Conservation (phyloP, 1,140 invertebrate genomes). For the Eulimnadia texana region DNA sequence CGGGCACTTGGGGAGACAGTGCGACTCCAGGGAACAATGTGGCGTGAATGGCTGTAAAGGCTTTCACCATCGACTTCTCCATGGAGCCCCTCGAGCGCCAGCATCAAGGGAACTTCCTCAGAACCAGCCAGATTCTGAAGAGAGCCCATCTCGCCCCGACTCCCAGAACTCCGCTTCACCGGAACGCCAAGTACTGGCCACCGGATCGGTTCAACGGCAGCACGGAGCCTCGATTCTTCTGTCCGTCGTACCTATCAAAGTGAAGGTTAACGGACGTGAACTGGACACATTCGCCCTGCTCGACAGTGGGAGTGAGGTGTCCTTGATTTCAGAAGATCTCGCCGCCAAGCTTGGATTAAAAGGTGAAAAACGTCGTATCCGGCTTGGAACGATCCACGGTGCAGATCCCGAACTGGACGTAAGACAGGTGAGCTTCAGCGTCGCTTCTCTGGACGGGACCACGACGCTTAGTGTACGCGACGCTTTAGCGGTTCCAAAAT, state of each 20-base stretch:
- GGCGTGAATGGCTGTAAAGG: background rate
- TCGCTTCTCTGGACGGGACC: background rate
- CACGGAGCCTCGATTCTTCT: background rate
- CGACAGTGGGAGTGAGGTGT: background rate
- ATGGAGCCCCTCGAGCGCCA: background rate
- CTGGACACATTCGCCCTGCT: background rate
- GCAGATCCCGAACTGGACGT: background rate
- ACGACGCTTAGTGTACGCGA: background rate
- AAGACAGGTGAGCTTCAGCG: background rate
- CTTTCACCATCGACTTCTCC: constrained; percentile 1
- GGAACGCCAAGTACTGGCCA: background rate
- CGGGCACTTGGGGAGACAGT: background rate
- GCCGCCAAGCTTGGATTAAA: background rate
- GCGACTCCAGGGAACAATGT: background rate
- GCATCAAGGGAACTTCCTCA: background rate
- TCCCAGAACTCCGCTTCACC: background rate
- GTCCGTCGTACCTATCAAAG: background rate
- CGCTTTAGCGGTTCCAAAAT: background rate
- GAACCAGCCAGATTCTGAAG: background rate
- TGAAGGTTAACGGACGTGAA: background rate
- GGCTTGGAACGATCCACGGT: constrained; percentile 3
- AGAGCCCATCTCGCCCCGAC: background rate
- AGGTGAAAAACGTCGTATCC: background rate
- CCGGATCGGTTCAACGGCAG: background rate
- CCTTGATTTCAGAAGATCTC: background rate